phyloP scores from a whole-genome alignment of 2,113 vertebrate species.

The Chunga burmeisteri region DNA sequence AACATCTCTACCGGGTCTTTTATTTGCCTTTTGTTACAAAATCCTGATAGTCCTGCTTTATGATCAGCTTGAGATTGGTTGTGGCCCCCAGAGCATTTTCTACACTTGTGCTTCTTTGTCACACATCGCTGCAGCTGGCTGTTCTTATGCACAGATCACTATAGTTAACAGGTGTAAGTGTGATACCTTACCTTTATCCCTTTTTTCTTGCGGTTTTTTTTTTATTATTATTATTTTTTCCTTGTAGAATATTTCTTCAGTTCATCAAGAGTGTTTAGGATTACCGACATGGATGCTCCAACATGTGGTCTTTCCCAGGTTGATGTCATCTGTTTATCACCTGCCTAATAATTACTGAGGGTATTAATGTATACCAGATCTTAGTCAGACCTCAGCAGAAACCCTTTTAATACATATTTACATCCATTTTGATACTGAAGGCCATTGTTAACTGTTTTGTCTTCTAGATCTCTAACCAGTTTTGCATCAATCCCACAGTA shows the following conservation, averaged over 20 bases:
- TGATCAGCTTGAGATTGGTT: fast-evolving
- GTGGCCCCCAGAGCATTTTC: too few species aligned
- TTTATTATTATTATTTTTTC: too few species aligned
- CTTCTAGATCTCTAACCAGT: too few species aligned
- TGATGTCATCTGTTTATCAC: neutral
- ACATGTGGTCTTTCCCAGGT: neutral
- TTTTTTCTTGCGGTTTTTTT: neutral
- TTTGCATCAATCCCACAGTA: neutral
- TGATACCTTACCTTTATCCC: neutral
- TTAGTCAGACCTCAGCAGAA: neutral
- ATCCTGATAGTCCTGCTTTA: fast-evolving
- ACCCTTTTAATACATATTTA: neutral
- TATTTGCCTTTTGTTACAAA: neutral
- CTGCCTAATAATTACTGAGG: neutral
- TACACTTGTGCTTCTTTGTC: too few species aligned
- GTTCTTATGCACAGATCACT: fast-evolving
- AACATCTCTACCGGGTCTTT: fast-evolving
- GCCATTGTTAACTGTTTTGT: neutral
- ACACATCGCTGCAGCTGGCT: fast-evolving
- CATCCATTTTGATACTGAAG: neutral
- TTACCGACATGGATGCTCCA: fast-evolving
- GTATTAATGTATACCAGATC: neutral
- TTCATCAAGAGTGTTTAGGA: neutral
- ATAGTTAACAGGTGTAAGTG: fast-evolving
- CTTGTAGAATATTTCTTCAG: neutral